Base-by-base conservation (phyloP, 2,113 vertebrate species). In the Rana temporaria region DNA sequence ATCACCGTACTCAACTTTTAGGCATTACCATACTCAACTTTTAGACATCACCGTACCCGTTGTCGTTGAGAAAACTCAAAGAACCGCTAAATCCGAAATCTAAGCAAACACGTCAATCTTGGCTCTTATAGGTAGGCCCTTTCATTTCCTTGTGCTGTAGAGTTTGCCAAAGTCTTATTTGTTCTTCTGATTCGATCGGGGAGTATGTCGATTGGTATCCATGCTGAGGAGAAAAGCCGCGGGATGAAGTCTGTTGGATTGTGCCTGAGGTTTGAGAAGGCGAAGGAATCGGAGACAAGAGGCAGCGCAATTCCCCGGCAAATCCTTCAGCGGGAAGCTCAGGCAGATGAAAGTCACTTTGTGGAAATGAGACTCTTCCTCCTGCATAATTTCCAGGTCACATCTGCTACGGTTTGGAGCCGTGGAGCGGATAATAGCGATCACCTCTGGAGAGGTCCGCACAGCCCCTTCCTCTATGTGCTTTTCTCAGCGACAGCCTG, bases 341-440 rank as follows among this genome's bases (percentile, higher is more conserved):
- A n/a, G 11, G 56, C 67, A 22, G 20, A 71, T 80, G 57, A 80
- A 80, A 80, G 78, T 70, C 78, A 80, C 67, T 80, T 80, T 80
- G 78, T 71, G 34, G 62, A 42, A 42, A 67, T 16, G 4, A 42
- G 63, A 42, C 32, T 66, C 48, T 59, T 69, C 24, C 30, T 7
- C 42, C 30, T 71, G 67, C 78, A 80, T 80, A 80, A 80, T 80
- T 80, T 80, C 78, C 78, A 71, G 78, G 78, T 71, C 78, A 80
- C 78, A 80, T 80, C 78, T 80, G 78, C 56, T 71, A 14, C 55
- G 14, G 12, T 55, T 55, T n/a, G 22, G 18, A 78, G 64, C 38
- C 26, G 17, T 11, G 4, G 22, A 32, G 34, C 32, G 18, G 17
- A 53, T 32, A 78, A 56, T 55, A 30, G 22, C 59, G 3, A 9